These are phyloP conservation scores for Drosophila atripex DNA, from an alignment of 2,888 invertebrate species.

Conservation along the genomic window DNA sequence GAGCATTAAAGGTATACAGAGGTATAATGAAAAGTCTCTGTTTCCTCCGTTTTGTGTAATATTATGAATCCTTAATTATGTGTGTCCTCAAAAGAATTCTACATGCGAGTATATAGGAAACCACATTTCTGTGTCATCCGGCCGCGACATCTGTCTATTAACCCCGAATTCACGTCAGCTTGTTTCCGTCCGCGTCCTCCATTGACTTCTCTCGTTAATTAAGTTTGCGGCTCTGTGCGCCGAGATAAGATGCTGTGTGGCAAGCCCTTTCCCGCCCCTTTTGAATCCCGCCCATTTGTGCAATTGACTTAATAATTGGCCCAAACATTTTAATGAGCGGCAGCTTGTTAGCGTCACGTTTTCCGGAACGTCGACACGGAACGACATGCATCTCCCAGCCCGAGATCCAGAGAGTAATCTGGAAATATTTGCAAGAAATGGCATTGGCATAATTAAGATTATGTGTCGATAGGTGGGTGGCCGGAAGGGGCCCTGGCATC, in stretches of 20 bases:
- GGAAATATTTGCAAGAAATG: constrained; percentile 66
- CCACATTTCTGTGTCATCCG: neutral
- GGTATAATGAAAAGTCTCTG: neutral
- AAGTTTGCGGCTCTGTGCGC: constrained; percentile 30
- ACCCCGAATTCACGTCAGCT: neutral
- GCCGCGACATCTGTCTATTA: constrained; percentile 12
- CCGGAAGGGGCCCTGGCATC: neutral
- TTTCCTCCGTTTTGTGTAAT: neutral
- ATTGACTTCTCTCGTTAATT: constrained; percentile 54
- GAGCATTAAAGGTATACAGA: neutral
- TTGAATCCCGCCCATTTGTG: constrained; percentile 17
- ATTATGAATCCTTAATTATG: neutral
- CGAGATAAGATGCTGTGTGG: constrained; percentile 45
- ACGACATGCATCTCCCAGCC: neutral
- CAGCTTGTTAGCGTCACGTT: constrained; percentile 58
- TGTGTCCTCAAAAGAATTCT: too few species aligned
- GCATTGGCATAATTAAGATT: constrained; percentile 63
- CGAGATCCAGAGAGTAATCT: constrained; percentile 8
- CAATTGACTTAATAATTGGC: constrained; percentile 59
- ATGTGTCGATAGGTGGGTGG: constrained; percentile 4
- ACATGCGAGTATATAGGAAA: neutral
- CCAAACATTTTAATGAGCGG: constrained; percentile 75
- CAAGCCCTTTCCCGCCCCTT: constrained; percentile 8
- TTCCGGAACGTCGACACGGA: constrained; percentile 47
- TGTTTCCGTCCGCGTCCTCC: constrained; percentile 25